Evolutionary conservation across 2,797 vertebrate species (phyloP).

Genomic region (Sorex maritimensis): DNA sequence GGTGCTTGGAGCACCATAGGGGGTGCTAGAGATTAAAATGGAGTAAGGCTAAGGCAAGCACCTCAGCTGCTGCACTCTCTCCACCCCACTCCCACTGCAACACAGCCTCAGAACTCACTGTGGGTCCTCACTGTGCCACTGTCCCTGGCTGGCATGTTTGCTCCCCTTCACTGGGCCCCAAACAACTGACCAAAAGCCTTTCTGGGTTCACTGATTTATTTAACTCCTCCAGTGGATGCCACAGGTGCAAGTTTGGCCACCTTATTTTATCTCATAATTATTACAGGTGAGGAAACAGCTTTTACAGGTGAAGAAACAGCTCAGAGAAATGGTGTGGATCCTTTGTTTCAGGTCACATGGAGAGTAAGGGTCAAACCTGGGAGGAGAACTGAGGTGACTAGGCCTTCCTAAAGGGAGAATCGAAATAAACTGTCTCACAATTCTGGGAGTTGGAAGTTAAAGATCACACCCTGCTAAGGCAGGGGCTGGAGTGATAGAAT

Average conservation of each 20-base stretch:
- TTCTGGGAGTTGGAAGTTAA: neutral
- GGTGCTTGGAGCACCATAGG: too few species aligned
- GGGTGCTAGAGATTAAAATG: too few species aligned
- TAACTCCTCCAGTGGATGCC: neutral
- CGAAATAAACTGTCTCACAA: neutral
- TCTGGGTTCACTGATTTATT: neutral
- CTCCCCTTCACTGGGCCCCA: neutral
- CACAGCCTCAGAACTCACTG: too few species aligned
- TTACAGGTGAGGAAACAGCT: neutral
- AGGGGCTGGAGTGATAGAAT: too few species aligned
- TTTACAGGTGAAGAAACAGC: slow-evolving; percentile 9
- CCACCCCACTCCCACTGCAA: too few species aligned
- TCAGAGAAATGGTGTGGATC: neutral
- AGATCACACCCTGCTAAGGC: neutral
- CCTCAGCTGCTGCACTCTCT: too few species aligned
- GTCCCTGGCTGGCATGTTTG: neutral
- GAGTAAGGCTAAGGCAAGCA: too few species aligned
- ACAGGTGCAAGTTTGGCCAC: neutral
- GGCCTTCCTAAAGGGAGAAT: neutral
- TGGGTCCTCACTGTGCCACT: too few species aligned
- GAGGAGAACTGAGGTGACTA: neutral
- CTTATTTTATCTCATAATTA: slow-evolving; percentile 4
- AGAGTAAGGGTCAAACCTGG: neutral
- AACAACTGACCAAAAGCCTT: neutral
- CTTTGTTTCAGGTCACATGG: neutral